A percentile compares a stretch with the other conserved stretches of the same genome.
Conservation (phyloP, 2,113 vertebrate genomes). For the Sceloporus undulatus region DNA sequence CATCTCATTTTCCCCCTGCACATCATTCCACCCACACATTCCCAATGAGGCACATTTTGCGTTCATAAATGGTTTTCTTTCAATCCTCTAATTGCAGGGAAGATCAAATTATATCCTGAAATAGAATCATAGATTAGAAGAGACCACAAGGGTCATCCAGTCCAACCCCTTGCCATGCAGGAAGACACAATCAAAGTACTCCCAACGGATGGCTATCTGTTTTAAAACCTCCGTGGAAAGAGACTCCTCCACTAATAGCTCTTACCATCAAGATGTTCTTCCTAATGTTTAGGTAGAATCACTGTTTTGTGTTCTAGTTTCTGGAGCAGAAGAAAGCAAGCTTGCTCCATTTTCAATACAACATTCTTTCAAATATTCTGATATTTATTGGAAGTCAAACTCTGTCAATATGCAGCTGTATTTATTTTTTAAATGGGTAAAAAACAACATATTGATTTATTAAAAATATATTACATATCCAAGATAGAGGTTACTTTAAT, state of each 20-base stretch:
- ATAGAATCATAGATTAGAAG: background rate
- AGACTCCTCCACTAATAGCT: too few relatives aligned
- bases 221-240: too few relatives aligned
- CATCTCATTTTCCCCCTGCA: constrained; percentile 38
- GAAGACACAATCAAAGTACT: too few relatives aligned
- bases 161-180: too few relatives aligned
- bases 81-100: constrained; percentile 24
- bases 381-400: too few relatives aligned
- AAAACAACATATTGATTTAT: background rate
- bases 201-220: too few relatives aligned
- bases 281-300: too few relatives aligned
- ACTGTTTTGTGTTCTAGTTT: too few relatives aligned
- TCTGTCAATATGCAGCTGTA: background rate
- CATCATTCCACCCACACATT: constrained; percentile 40
- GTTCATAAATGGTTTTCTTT: constrained; percentile 18
- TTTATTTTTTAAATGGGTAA: too few relatives aligned
- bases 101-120: constrained; percentile 45
- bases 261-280: too few relatives aligned
- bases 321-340: too few relatives aligned
- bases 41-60: constrained; percentile 37
- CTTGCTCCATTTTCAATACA: background rate
- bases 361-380: background rate
- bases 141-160: too few relatives aligned
- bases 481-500: background rate
- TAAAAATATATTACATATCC: background rate